Percentiles rank a stretch among this genome's conserved stretches.
These are phyloP conservation scores for Xanthorhoe designata DNA, from an alignment of 2,888 invertebrate species.

Conservation along the genomic window DNA sequence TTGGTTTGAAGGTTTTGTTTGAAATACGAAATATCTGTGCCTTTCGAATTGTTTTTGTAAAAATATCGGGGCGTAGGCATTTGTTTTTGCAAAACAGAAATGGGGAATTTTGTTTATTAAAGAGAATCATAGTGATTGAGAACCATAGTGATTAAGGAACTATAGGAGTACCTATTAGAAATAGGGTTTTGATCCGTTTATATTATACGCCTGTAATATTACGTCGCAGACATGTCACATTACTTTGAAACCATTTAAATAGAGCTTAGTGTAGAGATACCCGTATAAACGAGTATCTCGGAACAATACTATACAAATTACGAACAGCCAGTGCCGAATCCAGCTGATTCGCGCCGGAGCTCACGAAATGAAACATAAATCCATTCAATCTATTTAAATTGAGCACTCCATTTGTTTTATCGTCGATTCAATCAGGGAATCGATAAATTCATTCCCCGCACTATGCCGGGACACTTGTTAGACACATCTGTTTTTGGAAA, in stretches of 20 bases:
- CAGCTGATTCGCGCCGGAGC: conserved; percentile 61
- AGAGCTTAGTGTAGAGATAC: neutral
- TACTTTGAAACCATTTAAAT: neutral
- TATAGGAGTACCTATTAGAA: neutral
- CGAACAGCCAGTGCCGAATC: conserved; percentile 48
- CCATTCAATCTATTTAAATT: conserved; percentile 82
- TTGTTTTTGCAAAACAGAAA: too few species aligned
- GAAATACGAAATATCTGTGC: neutral
- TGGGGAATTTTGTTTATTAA: too few species aligned
- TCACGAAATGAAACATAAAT: conserved; percentile 80
- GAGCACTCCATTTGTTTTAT: conserved; percentile 81
- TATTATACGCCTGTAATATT: neutral
- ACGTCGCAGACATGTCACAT: neutral
- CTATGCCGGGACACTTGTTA: conserved; percentile 44
- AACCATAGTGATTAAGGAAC: too few species aligned
- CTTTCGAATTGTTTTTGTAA: neutral
- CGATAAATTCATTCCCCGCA: conserved; percentile 66
- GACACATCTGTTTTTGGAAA: conserved; percentile 31
- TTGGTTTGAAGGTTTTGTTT: conserved; percentile 2
- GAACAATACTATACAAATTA: conserved; percentile 39
- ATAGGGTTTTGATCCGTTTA: neutral
- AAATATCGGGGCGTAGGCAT: neutral
- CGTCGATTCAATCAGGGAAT: conserved; percentile 73
- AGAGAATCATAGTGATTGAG: neutral
- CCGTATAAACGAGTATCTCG: conserved; percentile 19